These are phyloP conservation scores for Hoplostethus atlanticus DNA, from an alignment of 2,797 vertebrate species.

Conservation along the genomic window DNA sequence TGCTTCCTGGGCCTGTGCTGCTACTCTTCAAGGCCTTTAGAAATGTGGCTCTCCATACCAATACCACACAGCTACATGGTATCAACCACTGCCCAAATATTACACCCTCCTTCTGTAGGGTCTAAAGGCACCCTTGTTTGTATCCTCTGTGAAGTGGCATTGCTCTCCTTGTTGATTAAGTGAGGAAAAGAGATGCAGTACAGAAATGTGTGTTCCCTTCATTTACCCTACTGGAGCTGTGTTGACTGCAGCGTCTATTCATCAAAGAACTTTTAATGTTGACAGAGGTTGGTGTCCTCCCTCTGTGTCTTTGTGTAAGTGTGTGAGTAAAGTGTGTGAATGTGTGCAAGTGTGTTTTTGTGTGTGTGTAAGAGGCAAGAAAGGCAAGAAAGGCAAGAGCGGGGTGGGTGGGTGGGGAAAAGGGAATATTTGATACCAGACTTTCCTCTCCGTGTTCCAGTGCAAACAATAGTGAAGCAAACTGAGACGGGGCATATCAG, in stretches of 20 bases:
- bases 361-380: background rate
- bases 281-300: background rate
- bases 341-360: background rate
- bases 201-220: background rate
- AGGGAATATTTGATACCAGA: constrained; percentile 9
- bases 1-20: constrained; percentile 7
- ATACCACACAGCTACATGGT: background rate
- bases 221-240: background rate
- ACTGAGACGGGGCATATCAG: background rate
- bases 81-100: background rate
- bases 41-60: background rate
- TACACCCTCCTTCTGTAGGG: background rate
- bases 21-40: background rate
- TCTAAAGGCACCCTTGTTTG: no score
- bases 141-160: background rate
- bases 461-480: constrained; percentile 16
- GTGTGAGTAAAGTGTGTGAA: background rate
- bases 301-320: background rate
- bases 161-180: background rate
- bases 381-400: background rate
- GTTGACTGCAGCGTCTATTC: background rate
- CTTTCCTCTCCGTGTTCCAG: background rate
- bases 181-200: background rate
- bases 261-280: background rate
- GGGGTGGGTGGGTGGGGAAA: background rate